Conservation (phyloP, 2,113 vertebrate genomes). For the Acinonyx jubatus region DNA sequence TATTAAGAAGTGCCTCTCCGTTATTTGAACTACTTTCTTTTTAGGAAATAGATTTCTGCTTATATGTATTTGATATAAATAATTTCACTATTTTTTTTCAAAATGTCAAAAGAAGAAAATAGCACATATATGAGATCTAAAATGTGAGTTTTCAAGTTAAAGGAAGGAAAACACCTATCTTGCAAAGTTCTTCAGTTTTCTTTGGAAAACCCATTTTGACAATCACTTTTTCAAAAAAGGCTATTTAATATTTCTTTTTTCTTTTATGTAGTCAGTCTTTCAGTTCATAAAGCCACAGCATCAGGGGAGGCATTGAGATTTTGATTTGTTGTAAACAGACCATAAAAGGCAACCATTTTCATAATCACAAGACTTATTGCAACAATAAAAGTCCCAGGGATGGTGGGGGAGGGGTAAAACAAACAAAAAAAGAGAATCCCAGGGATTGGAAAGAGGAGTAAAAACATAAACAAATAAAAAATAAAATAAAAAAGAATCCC, state of each 20-base stretch:
- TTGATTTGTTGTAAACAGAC: neutral
- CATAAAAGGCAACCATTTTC: fast-evolving
- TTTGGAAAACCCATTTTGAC: neutral
- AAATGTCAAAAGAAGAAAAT: neutral
- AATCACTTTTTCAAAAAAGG: neutral
- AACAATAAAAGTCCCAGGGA: neutral
- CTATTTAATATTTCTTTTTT: no score
- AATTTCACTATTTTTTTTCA: neutral
- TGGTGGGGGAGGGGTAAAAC: neutral
- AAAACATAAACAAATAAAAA: neutral
- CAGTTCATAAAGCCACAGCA: neutral
- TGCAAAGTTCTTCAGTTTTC: no score
- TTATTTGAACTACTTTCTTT: neutral
- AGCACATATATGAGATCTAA: fast-evolving
- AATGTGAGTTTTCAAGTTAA: neutral
- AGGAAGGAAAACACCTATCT: neutral
- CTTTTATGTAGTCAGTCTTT: neutral
- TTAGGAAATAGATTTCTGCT: neutral
- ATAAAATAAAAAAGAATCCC: neutral
- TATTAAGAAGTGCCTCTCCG: neutral
- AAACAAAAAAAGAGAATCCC: neutral
- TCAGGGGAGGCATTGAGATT: neutral
- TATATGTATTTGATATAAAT: neutral
- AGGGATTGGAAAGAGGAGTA: neutral
- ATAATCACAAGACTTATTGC: neutral